Conservation (phyloP, 2,113 vertebrate genomes). For the Chlamydotis undulata region DNA sequence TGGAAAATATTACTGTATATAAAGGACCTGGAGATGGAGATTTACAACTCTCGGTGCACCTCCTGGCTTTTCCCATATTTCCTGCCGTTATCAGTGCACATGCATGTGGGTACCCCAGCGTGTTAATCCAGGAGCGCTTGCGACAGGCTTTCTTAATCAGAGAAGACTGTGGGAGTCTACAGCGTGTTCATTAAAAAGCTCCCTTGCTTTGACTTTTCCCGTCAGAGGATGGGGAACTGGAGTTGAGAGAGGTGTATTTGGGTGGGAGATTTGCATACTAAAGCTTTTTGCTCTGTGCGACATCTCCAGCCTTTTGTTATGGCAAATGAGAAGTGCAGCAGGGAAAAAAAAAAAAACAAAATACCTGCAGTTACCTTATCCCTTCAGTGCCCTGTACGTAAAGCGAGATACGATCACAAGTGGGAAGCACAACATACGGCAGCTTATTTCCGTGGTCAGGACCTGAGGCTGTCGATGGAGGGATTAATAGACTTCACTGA, state of each 20-base stretch:
- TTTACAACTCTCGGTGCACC: not conserved
- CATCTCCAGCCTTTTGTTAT: not conserved
- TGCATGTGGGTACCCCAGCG: accelerated
- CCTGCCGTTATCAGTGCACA: not conserved
- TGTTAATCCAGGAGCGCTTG: not conserved
- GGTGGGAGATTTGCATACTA: not conserved
- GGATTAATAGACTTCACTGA: not conserved
- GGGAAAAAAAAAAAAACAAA: not conserved
- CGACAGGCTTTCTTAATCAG: not conserved
- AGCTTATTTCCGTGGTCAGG: not conserved
- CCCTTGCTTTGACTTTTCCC: not conserved
- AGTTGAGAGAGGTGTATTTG: not conserved
- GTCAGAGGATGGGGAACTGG: not conserved
- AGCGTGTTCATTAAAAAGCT: not conserved
- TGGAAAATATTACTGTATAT: not conserved
- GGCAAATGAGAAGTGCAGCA: not conserved
- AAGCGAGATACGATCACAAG: not conserved
- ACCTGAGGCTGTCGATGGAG: not conserved
- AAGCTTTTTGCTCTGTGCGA: not conserved
- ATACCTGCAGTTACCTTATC: not conserved
- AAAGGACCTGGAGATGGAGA: not conserved
- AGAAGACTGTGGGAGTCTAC: not conserved
- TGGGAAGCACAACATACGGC: not conserved
- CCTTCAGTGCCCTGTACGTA: accelerated
- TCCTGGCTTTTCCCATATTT: not conserved